A percentile compares a stretch with the other conserved stretches of the same genome.
phyloP scores from a whole-genome alignment of 2,113 vertebrate species.

The Calidris pugnax region DNA sequence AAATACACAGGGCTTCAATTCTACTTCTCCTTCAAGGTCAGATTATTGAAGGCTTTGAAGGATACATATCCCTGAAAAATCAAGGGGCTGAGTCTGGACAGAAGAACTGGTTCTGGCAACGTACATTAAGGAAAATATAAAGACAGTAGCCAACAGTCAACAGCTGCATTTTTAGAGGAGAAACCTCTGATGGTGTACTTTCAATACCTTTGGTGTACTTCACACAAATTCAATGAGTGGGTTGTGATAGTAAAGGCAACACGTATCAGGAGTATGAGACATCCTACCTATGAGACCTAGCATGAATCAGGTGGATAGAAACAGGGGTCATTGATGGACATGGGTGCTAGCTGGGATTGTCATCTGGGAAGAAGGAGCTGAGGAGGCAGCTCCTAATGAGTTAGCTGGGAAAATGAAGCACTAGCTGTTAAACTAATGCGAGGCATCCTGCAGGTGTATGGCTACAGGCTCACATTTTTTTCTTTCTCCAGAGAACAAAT shows the following conservation, averaged over 20 bases:
- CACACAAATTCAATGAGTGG: not conserved
- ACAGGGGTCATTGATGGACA: not conserved
- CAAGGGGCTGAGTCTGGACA: not conserved
- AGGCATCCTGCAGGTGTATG: not conserved
- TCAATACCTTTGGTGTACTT: not conserved
- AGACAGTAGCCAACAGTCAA: not conserved
- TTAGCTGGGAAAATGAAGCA: not conserved
- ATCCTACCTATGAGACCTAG: not conserved
- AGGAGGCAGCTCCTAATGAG: rapidly evolving
- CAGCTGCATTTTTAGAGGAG: not conserved
- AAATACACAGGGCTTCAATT: not conserved
- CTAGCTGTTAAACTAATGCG: rapidly evolving
- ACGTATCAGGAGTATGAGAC: not conserved
- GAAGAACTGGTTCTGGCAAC: not conserved
- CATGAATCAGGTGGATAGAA: not conserved
- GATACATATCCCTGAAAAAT: not conserved
- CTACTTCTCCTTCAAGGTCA: not conserved
- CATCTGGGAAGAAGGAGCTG: not conserved
- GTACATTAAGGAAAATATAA: not conserved
- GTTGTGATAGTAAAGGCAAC: not conserved
- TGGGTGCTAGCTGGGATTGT: not conserved
- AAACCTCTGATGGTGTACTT: not conserved
- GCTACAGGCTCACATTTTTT: not conserved
- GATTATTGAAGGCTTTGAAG: not conserved
- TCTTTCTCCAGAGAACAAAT: not conserved